Conservation (phyloP, 1,140 invertebrate genomes). For the Lucilia cuprina region DNA sequence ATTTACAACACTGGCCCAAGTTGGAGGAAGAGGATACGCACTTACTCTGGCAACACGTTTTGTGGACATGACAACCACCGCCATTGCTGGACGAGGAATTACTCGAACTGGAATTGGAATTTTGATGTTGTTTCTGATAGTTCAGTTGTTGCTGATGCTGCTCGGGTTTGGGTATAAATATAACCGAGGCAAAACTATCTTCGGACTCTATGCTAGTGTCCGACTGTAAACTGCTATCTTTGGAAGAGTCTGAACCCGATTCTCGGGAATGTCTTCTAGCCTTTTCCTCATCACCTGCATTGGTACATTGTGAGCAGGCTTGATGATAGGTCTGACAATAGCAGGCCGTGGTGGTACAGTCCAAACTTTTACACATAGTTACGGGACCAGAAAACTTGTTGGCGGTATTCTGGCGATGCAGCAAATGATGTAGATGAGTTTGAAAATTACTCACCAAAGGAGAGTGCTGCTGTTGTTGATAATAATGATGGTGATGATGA, state of each 20-base stretch:
- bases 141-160: conserved; percentile 56
- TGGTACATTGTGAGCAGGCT: conserved; percentile 37
- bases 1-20: conserved; percentile 16
- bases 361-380: conserved; percentile 52
- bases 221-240: conserved; percentile 90
- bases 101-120: conserved; percentile 62
- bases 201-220: conserved; percentile 93
- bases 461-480: conserved; percentile 39
- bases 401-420: conserved; percentile 48
- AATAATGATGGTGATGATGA: conserved; percentile 37
- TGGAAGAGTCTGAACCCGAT: conserved; percentile 89
- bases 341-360: conserved; percentile 49
- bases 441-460: conserved; percentile 37
- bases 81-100: conserved; percentile 49
- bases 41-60: conserved; percentile 28
- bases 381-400: conserved; percentile 46
- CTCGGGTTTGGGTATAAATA: conserved; percentile 80
- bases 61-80: conserved; percentile 24
- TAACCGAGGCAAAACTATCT: conserved; percentile 90
- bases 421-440: conserved; percentile 41
- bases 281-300: conserved; percentile 53
- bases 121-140: conserved; percentile 64
- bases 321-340: conserved; percentile 58
- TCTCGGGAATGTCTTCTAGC: conserved; percentile 76
- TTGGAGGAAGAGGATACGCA: background rate